These are phyloP conservation scores for Chrysogorgia sp. DNA, from an alignment of 92 coral and sea anemone species.

Conservation along the genomic window DNA sequence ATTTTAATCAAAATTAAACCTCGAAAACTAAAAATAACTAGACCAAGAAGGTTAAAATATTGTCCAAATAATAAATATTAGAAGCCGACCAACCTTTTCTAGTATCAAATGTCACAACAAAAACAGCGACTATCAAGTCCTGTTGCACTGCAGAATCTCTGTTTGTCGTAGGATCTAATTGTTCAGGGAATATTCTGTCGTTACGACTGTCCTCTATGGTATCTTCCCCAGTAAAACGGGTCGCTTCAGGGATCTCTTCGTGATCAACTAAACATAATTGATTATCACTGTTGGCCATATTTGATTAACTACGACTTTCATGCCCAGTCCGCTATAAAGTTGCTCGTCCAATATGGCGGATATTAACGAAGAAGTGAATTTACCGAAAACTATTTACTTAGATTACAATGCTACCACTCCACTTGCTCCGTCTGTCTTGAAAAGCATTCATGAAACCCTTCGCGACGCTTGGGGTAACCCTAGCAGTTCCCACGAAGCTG, in stretches of 20 bases:
- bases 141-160: constrained; percentile 34
- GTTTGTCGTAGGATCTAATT: constrained; percentile 12
- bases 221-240: constrained; percentile 68
- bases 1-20: too few relatives aligned
- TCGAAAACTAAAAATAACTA: not conserved
- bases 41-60: not conserved
- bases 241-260: constrained; percentile 85
- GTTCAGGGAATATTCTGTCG: constrained; percentile 38
- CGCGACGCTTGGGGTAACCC: constrained; percentile 99
- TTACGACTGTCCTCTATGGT: constrained; percentile 43
- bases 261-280: constrained; percentile 69
- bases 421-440: constrained; percentile 75
- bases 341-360: constrained; percentile 41
- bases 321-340: not conserved
- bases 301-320: not conserved
- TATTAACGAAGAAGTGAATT: not conserved
- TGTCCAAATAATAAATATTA: not conserved
- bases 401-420: constrained; percentile 99
- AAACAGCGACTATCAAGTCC: constrained; percentile 88
- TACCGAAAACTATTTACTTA: constrained; percentile 57
- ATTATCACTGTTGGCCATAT: constrained; percentile 73
- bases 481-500: constrained; percentile 89
- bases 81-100: constrained; percentile 67
- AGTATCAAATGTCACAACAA: constrained; percentile 95
- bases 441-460: constrained; percentile 81